Base-by-base conservation (phyloP, 2,888 invertebrate genomes). In the Amphipoea oculea region DNA sequence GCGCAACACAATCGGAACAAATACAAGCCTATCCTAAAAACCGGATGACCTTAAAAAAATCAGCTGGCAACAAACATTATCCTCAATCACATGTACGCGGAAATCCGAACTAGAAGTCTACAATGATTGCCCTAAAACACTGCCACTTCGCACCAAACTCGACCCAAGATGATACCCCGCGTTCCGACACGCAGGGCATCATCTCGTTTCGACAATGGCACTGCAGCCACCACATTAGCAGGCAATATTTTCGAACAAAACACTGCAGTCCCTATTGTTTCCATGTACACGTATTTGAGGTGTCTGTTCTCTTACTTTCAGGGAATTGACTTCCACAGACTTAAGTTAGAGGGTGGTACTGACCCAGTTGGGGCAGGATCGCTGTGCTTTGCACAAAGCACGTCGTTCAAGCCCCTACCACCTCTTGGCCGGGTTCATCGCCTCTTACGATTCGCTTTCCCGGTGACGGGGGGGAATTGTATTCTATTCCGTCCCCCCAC, bases 361-460 rank as follows among this genome's bases (percentile, higher is more conserved):
- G 51, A 75, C 63, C 88, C 88, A 87, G 83, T 29, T 54, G 83
- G 72, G 76, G 57, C 54, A 78, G 76, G 29, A 48, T 14, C 74
- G 68, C 45, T 63, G 71, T 80, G 42, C 82, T 82, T 82, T 51
- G 14, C 3, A 14, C 1, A 77, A 76, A 85, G 85, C 36, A 73
- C 65, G 67, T 63, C 76, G 51, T 9, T 62, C 51, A 76, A 84
- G 48, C 68, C 65, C 78, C 89, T 89, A 82, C 88, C 88, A 89
- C 89, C 88, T 83, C 82, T 29, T 6, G 72, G 75, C 85, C 88
- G 85, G 87, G 85, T 77, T 83, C 83, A 76, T 87, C 83, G 89
- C 89, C 87, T 86, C 68, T 84, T 89, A 89, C 89, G 89, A 89
- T 81, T 86, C 89, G 89, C 85, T 89, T 78, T 60, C 89, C 88